Conservation (phyloP, 2,888 invertebrate species). For the Diachrysia chrysitis region DNA sequence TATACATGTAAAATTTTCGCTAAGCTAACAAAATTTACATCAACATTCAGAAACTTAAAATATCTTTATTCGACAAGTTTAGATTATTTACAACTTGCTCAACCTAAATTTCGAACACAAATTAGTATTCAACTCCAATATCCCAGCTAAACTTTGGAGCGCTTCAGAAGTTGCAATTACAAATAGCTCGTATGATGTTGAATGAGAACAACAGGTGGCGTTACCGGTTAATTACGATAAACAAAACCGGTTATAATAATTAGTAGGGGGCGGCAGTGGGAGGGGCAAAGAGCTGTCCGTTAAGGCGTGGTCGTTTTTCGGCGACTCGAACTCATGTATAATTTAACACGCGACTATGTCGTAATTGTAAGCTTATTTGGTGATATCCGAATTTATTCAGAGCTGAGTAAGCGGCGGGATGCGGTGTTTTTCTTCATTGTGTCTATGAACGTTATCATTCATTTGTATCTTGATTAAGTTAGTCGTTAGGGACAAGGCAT, state of each 20-base stretch:
- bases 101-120: constrained; percentile 41
- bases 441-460: background rate
- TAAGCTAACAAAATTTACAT: constrained; percentile 24
- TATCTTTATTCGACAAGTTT: constrained; percentile 34
- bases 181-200: constrained; percentile 61
- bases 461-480: background rate
- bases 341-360: constrained; percentile 69
- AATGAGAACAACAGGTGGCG: constrained; percentile 81
- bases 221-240: constrained; percentile 83
- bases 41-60: constrained; percentile 22
- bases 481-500: background rate
- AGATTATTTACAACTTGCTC: constrained; percentile 17
- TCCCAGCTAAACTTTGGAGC: constrained; percentile 54
- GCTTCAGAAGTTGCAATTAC: constrained; percentile 63
- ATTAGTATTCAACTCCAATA: constrained; percentile 55
- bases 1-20: background rate
- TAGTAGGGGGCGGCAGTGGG: constrained; percentile 85
- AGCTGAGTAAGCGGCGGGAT: constrained; percentile 23
- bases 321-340: constrained; percentile 72
- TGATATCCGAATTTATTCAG: constrained; percentile 52
- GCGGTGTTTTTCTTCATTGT: background rate
- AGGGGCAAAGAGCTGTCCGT: constrained; percentile 70
- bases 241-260: constrained; percentile 87
- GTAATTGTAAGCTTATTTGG: constrained; percentile 65
- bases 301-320: constrained; percentile 76